phyloP scores from a whole-genome alignment of 1,140 invertebrate species.

The Panagrolaimus sp. region DNA sequence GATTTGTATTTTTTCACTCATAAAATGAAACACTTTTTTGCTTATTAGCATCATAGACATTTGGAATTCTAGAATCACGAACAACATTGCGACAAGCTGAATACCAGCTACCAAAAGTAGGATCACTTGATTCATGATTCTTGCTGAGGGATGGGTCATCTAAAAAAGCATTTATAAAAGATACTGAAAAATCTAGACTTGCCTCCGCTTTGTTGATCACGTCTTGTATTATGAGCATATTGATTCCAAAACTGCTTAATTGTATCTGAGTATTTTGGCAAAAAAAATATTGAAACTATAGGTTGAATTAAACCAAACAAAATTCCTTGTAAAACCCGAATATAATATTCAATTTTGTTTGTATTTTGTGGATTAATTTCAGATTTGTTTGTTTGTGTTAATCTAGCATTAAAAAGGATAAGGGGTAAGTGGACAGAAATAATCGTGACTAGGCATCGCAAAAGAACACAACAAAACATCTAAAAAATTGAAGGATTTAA shows the following conservation, averaged over 20 bases:
- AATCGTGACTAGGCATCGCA: not conserved
- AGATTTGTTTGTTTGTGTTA: too few species aligned
- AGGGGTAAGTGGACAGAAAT: not conserved
- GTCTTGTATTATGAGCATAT: slow-evolving; percentile 23
- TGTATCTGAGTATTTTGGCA: not conserved
- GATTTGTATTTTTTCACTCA: too few species aligned
- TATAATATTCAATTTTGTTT: not conserved
- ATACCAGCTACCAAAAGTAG: slow-evolving; percentile 34
- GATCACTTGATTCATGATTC: slow-evolving; percentile 20
- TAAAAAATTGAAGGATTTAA: not conserved
- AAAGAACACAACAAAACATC: slow-evolving; percentile 11
- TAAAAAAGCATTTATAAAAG: not conserved
- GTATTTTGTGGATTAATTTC: not conserved
- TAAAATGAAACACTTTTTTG: slow-evolving; percentile 11
- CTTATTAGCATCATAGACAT: not conserved
- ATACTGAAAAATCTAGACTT: not conserved
- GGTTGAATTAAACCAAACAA: not conserved
- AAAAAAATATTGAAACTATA: not conserved
- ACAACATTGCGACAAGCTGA: slow-evolving; percentile 26
- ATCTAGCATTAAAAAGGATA: not conserved
- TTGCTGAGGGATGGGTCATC: slow-evolving; percentile 26
- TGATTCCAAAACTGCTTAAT: slow-evolving; percentile 8
- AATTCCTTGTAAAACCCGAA: not conserved
- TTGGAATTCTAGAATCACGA: slow-evolving; percentile 30
- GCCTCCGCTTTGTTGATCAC: slow-evolving; percentile 32